A percentile compares a stretch with the other conserved stretches of the same genome.
Evolutionary conservation across 1,140 invertebrate genomes (phyloP).

Genomic region (Stegodyphus dumicola): DNA sequence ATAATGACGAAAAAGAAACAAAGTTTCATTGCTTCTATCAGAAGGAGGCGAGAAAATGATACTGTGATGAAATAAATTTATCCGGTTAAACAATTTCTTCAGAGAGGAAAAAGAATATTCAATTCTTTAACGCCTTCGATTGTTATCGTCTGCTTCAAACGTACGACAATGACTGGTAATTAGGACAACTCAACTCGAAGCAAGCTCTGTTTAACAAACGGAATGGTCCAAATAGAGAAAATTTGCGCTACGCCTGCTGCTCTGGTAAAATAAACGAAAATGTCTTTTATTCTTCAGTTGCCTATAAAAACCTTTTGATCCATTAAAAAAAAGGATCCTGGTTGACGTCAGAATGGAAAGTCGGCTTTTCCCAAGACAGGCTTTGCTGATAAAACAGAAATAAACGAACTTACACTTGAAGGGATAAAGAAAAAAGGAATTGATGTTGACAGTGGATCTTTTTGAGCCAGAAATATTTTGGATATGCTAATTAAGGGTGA

Average conservation of each 20-base stretch:
- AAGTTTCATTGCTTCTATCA: too few relatives aligned
- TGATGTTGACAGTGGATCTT: too few relatives aligned
- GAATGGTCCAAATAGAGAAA: not conserved
- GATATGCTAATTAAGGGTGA: too few relatives aligned
- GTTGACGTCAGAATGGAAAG: not conserved
- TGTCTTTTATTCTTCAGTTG: too few relatives aligned
- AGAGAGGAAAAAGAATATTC: not conserved
- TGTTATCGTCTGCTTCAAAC: slow-evolving; percentile 11
- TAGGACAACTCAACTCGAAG: slow-evolving; percentile 29
- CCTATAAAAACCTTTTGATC: too few relatives aligned
- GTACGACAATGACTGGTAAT: slow-evolving; percentile 39
- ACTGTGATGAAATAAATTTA: not conserved
- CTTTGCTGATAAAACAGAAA: too few relatives aligned
- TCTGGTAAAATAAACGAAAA: not conserved
- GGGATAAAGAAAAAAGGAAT: too few relatives aligned
- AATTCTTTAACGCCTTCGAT: slow-evolving; percentile 2
- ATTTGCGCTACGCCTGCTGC: not conserved
- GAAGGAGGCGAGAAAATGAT: not conserved
- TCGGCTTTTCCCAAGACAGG: too few relatives aligned
- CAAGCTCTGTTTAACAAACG: slow-evolving; percentile 46
- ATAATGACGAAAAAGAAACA: too few relatives aligned
- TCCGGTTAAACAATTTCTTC: not conserved
- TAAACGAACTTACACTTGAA: too few relatives aligned
- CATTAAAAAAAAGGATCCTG: not conserved
- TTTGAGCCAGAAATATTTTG: too few relatives aligned